Evolutionary conservation across 1,140 invertebrate genomes (phyloP).

Genomic region (Drosophila setifemur): DNA sequence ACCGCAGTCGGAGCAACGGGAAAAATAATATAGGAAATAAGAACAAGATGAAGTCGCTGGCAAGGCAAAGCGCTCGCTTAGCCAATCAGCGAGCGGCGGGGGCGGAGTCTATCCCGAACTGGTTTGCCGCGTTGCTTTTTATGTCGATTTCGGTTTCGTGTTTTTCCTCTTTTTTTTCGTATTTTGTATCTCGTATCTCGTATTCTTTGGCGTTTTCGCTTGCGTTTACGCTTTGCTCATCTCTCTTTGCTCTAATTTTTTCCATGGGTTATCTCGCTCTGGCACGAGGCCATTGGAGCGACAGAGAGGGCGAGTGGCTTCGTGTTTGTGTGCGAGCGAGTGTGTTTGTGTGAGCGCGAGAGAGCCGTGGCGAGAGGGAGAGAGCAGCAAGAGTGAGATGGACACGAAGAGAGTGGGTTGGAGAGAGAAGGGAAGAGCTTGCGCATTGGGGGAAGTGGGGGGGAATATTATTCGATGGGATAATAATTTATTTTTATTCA

Average conservation of each 20-base stretch:
- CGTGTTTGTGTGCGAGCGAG: slow-evolving; percentile 5
- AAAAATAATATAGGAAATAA: slow-evolving; percentile 47
- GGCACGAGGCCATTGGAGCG: slow-evolving; percentile 47
- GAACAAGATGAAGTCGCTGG: slow-evolving; percentile 75
- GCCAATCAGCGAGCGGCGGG: slow-evolving; percentile 77
- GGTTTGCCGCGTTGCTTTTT: slow-evolving; percentile 75
- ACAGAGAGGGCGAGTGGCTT: slow-evolving; percentile 34
- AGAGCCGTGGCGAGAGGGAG: slow-evolving; percentile 12
- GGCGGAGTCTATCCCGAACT: slow-evolving; percentile 81
- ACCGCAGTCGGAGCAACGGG: slow-evolving; percentile 36
- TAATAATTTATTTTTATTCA: background rate
- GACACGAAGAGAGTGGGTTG: background rate
- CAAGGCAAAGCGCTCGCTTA: slow-evolving; percentile 66
- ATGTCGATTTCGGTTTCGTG: slow-evolving; percentile 65
- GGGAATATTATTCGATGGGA: slow-evolving; percentile 7
- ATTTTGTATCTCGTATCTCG: slow-evolving; percentile 22
- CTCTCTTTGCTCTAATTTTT: slow-evolving; percentile 76
- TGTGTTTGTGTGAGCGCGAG: slow-evolving; percentile 13
- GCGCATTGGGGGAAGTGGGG: slow-evolving; percentile 33
- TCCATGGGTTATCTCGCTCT: slow-evolving; percentile 81
- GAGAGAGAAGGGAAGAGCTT: slow-evolving; percentile 39
- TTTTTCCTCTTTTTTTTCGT: slow-evolving; percentile 46
- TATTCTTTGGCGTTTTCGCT: slow-evolving; percentile 63
- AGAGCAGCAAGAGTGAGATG: slow-evolving; percentile 10
- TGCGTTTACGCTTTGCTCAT: slow-evolving; percentile 78